These are phyloP conservation scores for Plutomurus gul DNA, from an alignment of 1,140 invertebrate species.

Conservation along the genomic window DNA sequence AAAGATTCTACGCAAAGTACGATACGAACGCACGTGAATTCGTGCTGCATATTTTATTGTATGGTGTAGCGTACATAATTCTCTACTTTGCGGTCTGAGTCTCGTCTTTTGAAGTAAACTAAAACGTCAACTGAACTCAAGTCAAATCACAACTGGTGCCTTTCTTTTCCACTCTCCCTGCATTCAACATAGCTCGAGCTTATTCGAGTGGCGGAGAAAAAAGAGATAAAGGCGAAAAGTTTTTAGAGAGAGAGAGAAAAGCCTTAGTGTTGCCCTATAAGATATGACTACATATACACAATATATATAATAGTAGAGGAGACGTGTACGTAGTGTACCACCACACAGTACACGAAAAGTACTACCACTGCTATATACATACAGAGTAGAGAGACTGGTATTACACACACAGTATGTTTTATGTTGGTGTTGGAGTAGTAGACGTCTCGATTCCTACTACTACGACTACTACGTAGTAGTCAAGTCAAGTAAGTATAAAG, in stretches of 20 bases:
- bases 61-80: too few species aligned
- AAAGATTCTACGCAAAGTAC: too few species aligned
- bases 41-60: too few species aligned
- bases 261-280: background rate
- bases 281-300: background rate
- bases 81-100: too few species aligned
- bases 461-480: too few species aligned
- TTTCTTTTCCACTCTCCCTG: background rate
- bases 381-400: too few species aligned
- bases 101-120: background rate
- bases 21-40: too few species aligned
- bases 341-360: background rate
- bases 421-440: too few species aligned
- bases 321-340: too few species aligned
- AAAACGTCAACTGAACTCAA: background rate
- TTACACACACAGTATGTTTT: too few species aligned
- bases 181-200: background rate
- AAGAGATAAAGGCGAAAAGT: slow-evolving; percentile 34
- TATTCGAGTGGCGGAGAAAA: slow-evolving; percentile 17
- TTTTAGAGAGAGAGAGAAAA: slow-evolving; percentile 4
- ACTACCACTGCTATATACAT: too few species aligned
- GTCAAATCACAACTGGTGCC: background rate
- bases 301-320: background rate
- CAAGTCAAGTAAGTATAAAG: background rate
- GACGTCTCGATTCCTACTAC: too few species aligned